phyloP scores from a whole-genome alignment of 1,140 invertebrate genomes.

The Halictus rubicundus region DNA sequence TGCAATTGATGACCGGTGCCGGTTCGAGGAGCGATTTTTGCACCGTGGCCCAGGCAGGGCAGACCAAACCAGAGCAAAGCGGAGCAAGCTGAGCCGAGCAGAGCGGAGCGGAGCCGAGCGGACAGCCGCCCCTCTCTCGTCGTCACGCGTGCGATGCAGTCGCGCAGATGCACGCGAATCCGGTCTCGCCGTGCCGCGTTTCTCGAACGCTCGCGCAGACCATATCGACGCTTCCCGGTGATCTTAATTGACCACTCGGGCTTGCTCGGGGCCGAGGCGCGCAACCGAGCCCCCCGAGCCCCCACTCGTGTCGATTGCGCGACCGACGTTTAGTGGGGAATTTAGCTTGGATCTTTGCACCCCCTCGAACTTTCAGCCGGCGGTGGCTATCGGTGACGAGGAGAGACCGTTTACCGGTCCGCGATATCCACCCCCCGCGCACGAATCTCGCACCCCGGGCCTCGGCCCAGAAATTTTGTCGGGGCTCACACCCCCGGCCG shows the following conservation, averaged over 20 bases:
- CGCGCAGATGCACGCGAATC: slow-evolving; percentile 66
- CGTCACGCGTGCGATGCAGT: slow-evolving; percentile 47
- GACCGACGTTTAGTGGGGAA: slow-evolving; percentile 50
- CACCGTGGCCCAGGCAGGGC: too few species aligned
- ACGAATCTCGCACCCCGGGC: too few species aligned
- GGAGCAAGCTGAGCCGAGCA: too few species aligned
- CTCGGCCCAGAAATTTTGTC: too few species aligned
- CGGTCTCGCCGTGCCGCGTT: slow-evolving; percentile 31
- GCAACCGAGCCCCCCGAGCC: slow-evolving; percentile 6
- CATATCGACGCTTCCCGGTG: slow-evolving; percentile 60
- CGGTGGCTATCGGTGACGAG: slow-evolving; percentile 16
- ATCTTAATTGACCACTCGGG: slow-evolving; percentile 64
- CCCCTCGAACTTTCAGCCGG: background rate
- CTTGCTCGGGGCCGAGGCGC: slow-evolving; percentile 31
- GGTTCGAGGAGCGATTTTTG: too few species aligned
- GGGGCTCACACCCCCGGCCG: too few species aligned
- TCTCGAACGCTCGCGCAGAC: slow-evolving; percentile 57
- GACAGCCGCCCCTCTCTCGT: slow-evolving; percentile 19
- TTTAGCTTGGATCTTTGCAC: slow-evolving; percentile 39
- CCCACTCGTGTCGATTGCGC: slow-evolving; percentile 49
- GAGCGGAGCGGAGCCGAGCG: slow-evolving; percentile 36
- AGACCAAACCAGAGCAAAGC: slow-evolving; percentile 31
- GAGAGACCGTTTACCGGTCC: slow-evolving; percentile 12
- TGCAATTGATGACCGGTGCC: too few species aligned
- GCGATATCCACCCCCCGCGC: background rate